Evolutionary conservation across 2,797 vertebrate genomes (phyloP).

Genomic region (Gila robusta): DNA sequence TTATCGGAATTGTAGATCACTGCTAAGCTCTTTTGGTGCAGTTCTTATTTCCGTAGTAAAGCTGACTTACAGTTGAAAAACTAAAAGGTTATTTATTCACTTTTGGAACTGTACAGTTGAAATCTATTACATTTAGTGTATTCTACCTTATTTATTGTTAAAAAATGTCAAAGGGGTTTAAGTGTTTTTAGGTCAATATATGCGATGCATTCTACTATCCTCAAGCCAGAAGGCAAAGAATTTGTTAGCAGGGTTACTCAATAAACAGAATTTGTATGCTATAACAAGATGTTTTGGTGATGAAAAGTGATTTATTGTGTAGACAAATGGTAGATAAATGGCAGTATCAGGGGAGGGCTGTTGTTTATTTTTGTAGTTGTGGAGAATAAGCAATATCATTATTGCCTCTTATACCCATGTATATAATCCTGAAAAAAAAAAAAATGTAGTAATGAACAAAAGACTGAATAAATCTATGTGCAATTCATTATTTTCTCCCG

Average conservation of each 20-base stretch:
- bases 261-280: constrained; percentile 10
- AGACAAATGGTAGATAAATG: neutral
- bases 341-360: neutral
- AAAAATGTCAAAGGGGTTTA: neutral
- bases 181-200: neutral
- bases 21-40: neutral
- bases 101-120: neutral
- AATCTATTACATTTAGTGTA: neutral
- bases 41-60: neutral
- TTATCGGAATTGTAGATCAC: neutral
- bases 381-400: neutral
- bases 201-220: neutral
- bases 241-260: neutral
- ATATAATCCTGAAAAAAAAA: neutral
- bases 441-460: neutral
- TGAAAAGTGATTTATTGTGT: neutral
- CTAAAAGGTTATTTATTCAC: neutral
- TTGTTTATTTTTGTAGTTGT: neutral
- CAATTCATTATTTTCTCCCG: neutral
- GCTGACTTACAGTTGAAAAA: neutral
- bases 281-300: neutral
- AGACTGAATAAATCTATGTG: neutral
- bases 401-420: neutral
- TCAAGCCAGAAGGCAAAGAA: neutral
- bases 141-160: neutral